A percentile compares a stretch with the other conserved stretches of the same genome.
phyloP scores from a whole-genome alignment of 30 jellyfish, hydroid and myxozoan species.

The Turritopsis rubra region DNA sequence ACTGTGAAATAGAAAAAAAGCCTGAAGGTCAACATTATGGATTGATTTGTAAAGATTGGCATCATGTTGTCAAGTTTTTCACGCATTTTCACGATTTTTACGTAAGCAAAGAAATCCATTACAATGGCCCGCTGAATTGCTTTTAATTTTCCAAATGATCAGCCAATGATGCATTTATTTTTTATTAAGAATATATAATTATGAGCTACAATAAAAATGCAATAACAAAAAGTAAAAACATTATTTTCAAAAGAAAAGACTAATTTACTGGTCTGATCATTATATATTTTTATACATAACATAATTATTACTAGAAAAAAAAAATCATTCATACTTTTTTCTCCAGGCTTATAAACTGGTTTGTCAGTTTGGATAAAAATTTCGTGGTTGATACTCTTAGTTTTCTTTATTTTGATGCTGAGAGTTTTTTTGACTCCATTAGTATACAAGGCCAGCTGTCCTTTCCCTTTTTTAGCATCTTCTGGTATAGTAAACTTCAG shows the following conservation, averaged over 20 bases:
- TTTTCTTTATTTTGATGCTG: not conserved
- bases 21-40: not conserved
- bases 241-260: not conserved
- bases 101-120: too few relatives aligned
- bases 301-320: too few relatives aligned
- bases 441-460: not conserved
- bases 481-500: not conserved
- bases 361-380: slow-evolving; percentile 78
- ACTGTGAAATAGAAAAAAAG: not conserved
- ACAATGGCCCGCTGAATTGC: too few relatives aligned
- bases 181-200: too few relatives aligned
- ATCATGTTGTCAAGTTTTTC: not conserved
- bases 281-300: too few relatives aligned
- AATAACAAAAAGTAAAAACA: too few relatives aligned
- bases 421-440: not conserved
- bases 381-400: slow-evolving; percentile 11
- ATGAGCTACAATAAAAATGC: too few relatives aligned
- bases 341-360: slow-evolving; percentile 97
- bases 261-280: not conserved
- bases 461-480: not conserved
- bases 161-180: too few relatives aligned
- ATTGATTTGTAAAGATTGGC: not conserved
- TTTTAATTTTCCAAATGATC: too few relatives aligned
- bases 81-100: not conserved
- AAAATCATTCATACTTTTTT: slow-evolving; percentile 68